Evolutionary conservation across 2,113 vertebrate species (phyloP).

Genomic region (Chaetodon trifascialis): DNA sequence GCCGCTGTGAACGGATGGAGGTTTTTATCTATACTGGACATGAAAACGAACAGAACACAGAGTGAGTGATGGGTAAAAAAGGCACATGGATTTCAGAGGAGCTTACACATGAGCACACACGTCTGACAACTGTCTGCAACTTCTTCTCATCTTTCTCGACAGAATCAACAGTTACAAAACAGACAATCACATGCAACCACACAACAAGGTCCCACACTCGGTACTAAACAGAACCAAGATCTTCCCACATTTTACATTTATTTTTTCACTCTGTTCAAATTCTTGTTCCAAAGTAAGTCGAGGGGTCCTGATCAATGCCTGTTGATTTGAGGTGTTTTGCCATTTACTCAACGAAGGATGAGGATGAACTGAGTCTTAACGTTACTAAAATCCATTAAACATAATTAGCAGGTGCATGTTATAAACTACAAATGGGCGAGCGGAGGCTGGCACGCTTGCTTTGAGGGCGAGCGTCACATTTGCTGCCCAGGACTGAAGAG

Average conservation of each 20-base stretch:
- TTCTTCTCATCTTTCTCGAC: slow-evolving; percentile 53
- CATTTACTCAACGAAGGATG: slow-evolving; percentile 32
- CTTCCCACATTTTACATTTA: slow-evolving; percentile 39
- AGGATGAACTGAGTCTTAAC: slow-evolving; percentile 36
- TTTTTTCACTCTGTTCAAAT: slow-evolving; percentile 36
- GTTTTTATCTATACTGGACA: slow-evolving; percentile 45
- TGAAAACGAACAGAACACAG: slow-evolving; percentile 52
- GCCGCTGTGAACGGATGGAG: slow-evolving; percentile 46
- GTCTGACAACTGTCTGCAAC: slow-evolving; percentile 44
- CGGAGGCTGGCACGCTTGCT: slow-evolving; percentile 42
- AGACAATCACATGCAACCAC: slow-evolving; percentile 76
- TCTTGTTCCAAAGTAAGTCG: slow-evolving; percentile 19
- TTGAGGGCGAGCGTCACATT: slow-evolving; percentile 22
- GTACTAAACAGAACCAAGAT: slow-evolving; percentile 31
- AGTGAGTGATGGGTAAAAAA: slow-evolving; percentile 58
- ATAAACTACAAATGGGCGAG: slow-evolving; percentile 45
- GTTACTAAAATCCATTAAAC: slow-evolving; percentile 38
- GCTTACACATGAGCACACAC: slow-evolving; percentile 41
- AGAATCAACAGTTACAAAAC: slow-evolving; percentile 58
- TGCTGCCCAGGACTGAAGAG: slow-evolving; percentile 12
- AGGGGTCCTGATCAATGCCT: slow-evolving; percentile 21
- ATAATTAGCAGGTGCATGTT: slow-evolving; percentile 42
- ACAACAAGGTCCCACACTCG: slow-evolving; percentile 54
- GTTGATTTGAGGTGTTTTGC: slow-evolving; percentile 1
- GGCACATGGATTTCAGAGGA: slow-evolving; percentile 75